Evolutionary conservation across 2,797 vertebrate genomes (phyloP).

Genomic region (Gadopsis marmoratus): DNA sequence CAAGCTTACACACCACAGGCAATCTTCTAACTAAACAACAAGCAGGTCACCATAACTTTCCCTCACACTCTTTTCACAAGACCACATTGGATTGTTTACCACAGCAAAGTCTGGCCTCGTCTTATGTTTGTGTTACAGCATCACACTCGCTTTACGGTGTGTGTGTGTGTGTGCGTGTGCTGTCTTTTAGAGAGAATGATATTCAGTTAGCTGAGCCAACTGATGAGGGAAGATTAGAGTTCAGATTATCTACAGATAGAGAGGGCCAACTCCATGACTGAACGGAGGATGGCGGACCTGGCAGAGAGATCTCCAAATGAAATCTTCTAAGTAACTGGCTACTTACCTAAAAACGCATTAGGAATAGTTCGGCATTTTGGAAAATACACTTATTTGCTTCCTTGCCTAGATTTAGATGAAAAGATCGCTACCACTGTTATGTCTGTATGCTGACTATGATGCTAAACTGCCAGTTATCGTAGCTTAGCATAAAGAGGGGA

Average conservation of each 20-base stretch:
- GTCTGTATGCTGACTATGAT: neutral
- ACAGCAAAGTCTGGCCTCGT: slow-evolving; percentile 34
- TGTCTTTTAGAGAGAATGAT: slow-evolving; percentile 62
- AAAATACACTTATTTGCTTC: neutral
- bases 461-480: neutral
- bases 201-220: slow-evolving; percentile 71
- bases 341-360: slow-evolving; percentile 59
- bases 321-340: slow-evolving; percentile 68
- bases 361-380: slow-evolving; percentile 28
- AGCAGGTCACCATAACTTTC: slow-evolving; percentile 28
- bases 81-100: slow-evolving; percentile 49
- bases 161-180: slow-evolving; percentile 16
- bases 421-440: neutral
- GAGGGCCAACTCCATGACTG: slow-evolving; percentile 56
- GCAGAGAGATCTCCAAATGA: slow-evolving; percentile 68
- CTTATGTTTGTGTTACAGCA: slow-evolving; percentile 29
- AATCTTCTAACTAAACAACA: slow-evolving; percentile 41
- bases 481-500: neutral
- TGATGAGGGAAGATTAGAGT: slow-evolving; percentile 73
- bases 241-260: slow-evolving; percentile 76
- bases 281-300: slow-evolving; percentile 41
- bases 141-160: slow-evolving; percentile 12
- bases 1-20: slow-evolving; percentile 48
- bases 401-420: slow-evolving; percentile 3
- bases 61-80: slow-evolving; percentile 32